Evolutionary conservation across 2,888 invertebrate species (phyloP).

Genomic region (Chalcosyrphus nemorum): DNA sequence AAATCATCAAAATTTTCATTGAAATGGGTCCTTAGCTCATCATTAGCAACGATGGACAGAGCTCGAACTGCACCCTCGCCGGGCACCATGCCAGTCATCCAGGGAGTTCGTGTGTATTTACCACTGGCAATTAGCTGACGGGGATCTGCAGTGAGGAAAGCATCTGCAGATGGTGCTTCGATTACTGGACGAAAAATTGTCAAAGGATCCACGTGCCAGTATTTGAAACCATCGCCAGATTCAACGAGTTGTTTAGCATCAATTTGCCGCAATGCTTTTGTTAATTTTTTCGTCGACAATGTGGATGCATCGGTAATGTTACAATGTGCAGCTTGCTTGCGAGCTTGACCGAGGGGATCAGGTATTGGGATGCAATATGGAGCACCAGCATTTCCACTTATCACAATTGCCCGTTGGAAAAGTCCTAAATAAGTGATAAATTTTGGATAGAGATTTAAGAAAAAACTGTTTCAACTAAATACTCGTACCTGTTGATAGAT

Average conservation of each 20-base stretch:
- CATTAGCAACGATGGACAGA: constrained; percentile 78
- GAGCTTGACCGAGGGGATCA: constrained; percentile 78
- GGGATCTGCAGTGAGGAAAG: constrained; percentile 83
- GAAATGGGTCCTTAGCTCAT: no score
- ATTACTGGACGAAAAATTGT: constrained; percentile 82
- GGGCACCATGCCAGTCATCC: constrained; percentile 82
- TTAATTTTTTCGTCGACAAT: constrained; percentile 78
- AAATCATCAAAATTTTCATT: constrained; percentile 78
- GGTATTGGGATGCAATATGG: constrained; percentile 77
- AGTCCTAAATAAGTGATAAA: constrained; percentile 74
- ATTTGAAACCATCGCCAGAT: constrained; percentile 82
- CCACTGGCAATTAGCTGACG: constrained; percentile 80
- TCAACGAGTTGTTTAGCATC: constrained; percentile 80
- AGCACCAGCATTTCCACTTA: constrained; percentile 83
- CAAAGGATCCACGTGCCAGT: constrained; percentile 83
- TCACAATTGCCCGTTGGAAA: constrained; percentile 82
- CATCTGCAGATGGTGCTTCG: constrained; percentile 79
- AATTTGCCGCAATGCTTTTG: constrained; percentile 81
- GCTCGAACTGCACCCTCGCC: constrained; percentile 83
- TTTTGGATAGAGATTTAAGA: constrained; percentile 12
- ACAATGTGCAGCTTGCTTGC: constrained; percentile 80
- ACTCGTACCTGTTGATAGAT: constrained; percentile 79
- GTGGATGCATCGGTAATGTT: constrained; percentile 78
- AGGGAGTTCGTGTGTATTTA: constrained; percentile 82
- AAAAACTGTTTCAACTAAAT: neutral